Evolutionary conservation across 2,797 vertebrate genomes (phyloP), one percentile per base, ranked within the genome.

Genomic region (Molossus alvarezi): DNA sequence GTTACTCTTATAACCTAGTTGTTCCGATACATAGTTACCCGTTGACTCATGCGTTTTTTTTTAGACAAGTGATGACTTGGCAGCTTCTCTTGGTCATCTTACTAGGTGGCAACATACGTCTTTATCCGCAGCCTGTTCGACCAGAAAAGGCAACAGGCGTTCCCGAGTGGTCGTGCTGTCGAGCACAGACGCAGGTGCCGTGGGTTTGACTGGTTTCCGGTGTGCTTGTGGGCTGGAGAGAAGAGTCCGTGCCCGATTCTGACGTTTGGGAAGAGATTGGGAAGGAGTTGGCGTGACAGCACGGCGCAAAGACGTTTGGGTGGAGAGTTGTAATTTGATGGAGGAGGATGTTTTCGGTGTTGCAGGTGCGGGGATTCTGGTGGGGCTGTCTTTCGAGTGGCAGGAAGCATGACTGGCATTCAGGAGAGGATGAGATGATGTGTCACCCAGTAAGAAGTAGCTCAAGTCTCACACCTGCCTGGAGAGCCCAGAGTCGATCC

Each of bases 21-120:
- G 29, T 60, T 73, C 57, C 51, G 18, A 55, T 25, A 10, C 21
- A 27, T 15, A 73, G 48, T 51, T 58, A 72, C 20, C 15, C 57
- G 53, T 73, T 91, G 79, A 48, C 60, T 18, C 41, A 10, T 11
- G 14, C 62, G 12, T 29, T 1, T 67, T 91, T 82, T 96, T 96
- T 6, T 75, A 29, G n/a, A 15, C 80, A 41, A 5, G 7, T 55
- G 41, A 1, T 33, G 13, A 9, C 29, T 33, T n/a, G 45, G 18
- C 11, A 57, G 10, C 20, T 77, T 91, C 17, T 92, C 20, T 88
- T 71, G 73, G n/a, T 62, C 51, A 92, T 17, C 80, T 75, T 57
- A 37, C 20, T 23, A 23, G 82, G 6, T 29, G 37, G n/a, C 77
- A 33, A 80, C 69, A 72, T 11, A 2, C 1, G 27, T 27, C 53